phyloP scores from a whole-genome alignment of 2,888 invertebrate genomes.

The Gastrophysa polygoni region DNA sequence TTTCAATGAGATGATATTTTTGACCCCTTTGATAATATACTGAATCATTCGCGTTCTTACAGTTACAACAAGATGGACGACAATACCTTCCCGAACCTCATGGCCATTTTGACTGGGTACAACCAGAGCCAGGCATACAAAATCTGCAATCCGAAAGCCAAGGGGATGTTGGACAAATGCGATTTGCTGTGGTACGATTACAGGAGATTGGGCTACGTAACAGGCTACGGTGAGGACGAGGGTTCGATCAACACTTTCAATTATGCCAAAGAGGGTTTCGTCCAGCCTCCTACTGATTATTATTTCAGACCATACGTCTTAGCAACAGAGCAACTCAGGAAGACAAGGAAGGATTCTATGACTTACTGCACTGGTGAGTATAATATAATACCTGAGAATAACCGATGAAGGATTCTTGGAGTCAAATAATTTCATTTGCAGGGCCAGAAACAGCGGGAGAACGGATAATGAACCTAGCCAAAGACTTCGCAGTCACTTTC shows the following conservation, averaged over 20 bases:
- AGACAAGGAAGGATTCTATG: constrained; percentile 60
- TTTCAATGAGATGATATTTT: too few species aligned
- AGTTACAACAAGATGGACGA: constrained; percentile 73
- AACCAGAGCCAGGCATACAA: constrained; percentile 57
- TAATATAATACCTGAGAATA: too few species aligned
- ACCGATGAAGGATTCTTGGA: too few species aligned
- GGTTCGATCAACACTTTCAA: constrained; percentile 76
- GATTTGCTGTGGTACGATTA: constrained; percentile 81
- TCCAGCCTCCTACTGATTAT: constrained; percentile 77
- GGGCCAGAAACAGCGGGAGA: constrained; percentile 70
- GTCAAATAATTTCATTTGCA: too few species aligned
- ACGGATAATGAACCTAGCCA: constrained; percentile 70
- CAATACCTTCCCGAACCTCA: constrained; percentile 88
- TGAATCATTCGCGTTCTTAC: too few species aligned
- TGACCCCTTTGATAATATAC: too few species aligned
- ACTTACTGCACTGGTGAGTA: constrained; percentile 61
- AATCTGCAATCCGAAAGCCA: constrained; percentile 60
- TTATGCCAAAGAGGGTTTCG: constrained; percentile 73
- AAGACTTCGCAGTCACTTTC: constrained; percentile 70
- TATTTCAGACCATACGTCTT: constrained; percentile 77
- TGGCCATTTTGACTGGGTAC: constrained; percentile 71
- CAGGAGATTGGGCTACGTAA: constrained; percentile 72
- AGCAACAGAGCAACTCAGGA: constrained; percentile 67
- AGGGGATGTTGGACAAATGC: constrained; percentile 70
- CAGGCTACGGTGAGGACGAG: constrained; percentile 80